Evolutionary conservation across 2,113 vertebrate genomes (phyloP).

Genomic region (Anhinga rufa): DNA sequence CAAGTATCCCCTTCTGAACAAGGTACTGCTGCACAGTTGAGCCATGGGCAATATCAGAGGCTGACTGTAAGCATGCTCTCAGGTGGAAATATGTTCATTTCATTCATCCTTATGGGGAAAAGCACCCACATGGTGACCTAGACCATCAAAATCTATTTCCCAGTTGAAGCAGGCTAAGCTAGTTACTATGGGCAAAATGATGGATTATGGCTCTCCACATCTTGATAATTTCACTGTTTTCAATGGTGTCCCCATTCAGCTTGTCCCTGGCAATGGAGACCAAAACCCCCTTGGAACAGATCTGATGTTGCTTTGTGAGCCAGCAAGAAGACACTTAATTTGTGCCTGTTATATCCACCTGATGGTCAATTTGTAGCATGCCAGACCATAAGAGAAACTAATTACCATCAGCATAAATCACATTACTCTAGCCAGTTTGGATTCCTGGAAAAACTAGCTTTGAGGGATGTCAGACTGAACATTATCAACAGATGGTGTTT

Average conservation of each 20-base stretch:
- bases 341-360: not conserved
- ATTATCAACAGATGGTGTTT: conserved; percentile 9
- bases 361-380: not conserved
- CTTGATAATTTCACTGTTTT: not conserved
- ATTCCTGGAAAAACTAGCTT: conserved; percentile 17
- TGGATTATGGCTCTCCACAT: not conserved
- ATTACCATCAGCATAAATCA: not conserved
- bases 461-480: not conserved
- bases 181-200: not conserved
- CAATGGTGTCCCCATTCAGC: not conserved
- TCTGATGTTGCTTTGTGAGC: not conserved
- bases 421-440: not conserved
- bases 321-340: not conserved
- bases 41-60: not conserved
- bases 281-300: not conserved
- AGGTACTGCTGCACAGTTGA: not conserved
- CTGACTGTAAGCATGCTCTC: not conserved
- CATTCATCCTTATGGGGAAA: not conserved
- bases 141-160: not conserved
- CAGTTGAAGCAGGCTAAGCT: not conserved
- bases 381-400: not conserved
- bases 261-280: not conserved
- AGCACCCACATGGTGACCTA: not conserved
- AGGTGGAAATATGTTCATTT: not conserved
- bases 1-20: not conserved